Percentiles rank a stretch among this genome's conserved stretches.
These are phyloP conservation scores for Morelia viridis DNA, from an alignment of 2,797 vertebrate genomes.

Conservation along the genomic window DNA sequence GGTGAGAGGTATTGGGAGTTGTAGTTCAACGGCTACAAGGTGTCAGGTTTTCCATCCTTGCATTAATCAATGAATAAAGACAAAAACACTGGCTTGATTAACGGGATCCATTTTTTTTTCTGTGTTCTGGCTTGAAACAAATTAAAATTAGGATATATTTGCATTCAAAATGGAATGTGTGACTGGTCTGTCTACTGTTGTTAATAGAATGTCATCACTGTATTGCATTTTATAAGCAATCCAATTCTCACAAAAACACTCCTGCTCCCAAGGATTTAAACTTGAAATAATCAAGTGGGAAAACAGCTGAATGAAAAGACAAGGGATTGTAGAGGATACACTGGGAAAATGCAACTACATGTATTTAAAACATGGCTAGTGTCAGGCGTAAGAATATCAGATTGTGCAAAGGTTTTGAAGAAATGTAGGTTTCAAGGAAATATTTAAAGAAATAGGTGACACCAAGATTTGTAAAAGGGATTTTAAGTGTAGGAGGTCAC, in stretches of 20 bases:
- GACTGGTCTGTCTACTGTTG: background rate
- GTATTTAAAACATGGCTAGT: background rate
- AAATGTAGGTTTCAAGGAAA: background rate
- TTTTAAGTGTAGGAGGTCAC: background rate
- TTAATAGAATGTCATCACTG: background rate
- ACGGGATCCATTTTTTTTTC: background rate
- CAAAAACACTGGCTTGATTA: background rate
- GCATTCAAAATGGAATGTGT: background rate
- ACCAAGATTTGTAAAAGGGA: background rate
- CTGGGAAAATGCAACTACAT: background rate
- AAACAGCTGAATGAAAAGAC: background rate
- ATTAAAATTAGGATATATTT: background rate
- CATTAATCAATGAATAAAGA: background rate
- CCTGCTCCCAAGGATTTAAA: background rate
- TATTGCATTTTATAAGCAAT: background rate
- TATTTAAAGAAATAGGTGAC: background rate
- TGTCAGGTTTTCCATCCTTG: background rate
- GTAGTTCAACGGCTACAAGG: background rate
- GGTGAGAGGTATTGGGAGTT: background rate
- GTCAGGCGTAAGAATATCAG: background rate
- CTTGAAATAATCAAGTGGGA: background rate
- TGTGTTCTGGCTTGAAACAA: background rate
- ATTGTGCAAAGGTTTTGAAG: background rate
- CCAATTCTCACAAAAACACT: background rate
- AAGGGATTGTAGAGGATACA: background rate